Percentiles rank a stretch among this genome's conserved stretches.
Conservation (phyloP, 2,113 vertebrate genomes). For the Ovibos moschatus region DNA sequence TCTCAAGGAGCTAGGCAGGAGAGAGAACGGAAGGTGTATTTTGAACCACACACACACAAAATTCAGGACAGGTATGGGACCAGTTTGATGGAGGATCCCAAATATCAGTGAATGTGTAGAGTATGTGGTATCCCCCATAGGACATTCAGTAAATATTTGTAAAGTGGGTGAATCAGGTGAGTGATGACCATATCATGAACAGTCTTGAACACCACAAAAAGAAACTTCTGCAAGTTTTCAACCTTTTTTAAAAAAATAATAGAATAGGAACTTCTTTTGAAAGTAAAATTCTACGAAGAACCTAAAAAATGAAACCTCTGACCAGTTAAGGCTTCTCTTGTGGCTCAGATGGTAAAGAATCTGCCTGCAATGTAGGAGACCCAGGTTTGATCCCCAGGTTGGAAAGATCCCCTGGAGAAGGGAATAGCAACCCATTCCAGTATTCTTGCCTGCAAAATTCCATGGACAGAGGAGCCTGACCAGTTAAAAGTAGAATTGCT, state of each 20-base stretch:
- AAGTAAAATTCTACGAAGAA: neutral
- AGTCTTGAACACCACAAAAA: neutral
- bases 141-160: neutral
- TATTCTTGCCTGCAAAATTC: neutral
- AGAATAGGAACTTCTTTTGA: neutral
- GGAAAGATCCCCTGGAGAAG: neutral
- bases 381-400: neutral
- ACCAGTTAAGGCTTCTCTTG: neutral
- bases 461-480: neutral
- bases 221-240: neutral
- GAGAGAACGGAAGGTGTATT: neutral
- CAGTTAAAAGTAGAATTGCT: neutral
- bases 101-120: neutral
- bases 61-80: no score
- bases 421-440: neutral
- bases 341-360: neutral
- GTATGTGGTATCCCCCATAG: neutral
- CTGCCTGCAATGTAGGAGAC: neutral
- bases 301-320: neutral
- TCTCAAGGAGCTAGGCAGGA: neutral
- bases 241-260: neutral
- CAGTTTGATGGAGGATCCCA: neutral
- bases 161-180: neutral
- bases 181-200: neutral
- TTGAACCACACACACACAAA: neutral